These are phyloP conservation scores for Dynastes tityus DNA, from an alignment of 2,888 invertebrate genomes.

Conservation along the genomic window DNA sequence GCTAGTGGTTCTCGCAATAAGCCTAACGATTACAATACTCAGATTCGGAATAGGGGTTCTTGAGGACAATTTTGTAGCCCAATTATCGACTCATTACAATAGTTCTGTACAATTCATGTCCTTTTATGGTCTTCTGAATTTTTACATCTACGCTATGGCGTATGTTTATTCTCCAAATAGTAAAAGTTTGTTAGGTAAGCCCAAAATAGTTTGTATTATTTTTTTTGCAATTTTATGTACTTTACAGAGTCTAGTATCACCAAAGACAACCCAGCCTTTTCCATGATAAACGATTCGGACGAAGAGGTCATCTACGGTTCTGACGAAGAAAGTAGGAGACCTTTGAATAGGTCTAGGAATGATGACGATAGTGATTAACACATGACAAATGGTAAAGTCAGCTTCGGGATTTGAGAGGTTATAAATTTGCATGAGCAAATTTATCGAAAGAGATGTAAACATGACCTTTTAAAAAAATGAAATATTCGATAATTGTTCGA, in stretches of 20 bases:
- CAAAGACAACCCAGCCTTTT: conserved; percentile 97
- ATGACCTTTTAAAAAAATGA: no score
- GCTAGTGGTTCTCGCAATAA: conserved; percentile 84
- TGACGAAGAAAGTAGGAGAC: conserved; percentile 89
- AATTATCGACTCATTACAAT: conserved; percentile 88
- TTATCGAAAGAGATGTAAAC: no score
- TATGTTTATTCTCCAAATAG: conserved; percentile 93
- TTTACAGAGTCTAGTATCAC: conserved; percentile 88
- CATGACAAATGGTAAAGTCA: no score
- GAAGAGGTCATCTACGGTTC: conserved; percentile 97
- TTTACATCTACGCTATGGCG: conserved; percentile 94
- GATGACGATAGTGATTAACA: conserved; percentile 82
- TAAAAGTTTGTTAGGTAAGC: conserved; percentile 86
- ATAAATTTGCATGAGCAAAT: no score
- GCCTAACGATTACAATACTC: conserved; percentile 82
- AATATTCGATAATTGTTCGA: no score
- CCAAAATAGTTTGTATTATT: background rate
- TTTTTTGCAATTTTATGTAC: conserved; percentile 56
- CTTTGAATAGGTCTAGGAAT: conserved; percentile 81
- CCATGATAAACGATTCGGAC: conserved; percentile 98
- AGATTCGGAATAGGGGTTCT: conserved; percentile 92
- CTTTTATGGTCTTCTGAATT: conserved; percentile 93
- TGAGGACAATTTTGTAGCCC: conserved; percentile 95
- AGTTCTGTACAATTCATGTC: conserved; percentile 97
- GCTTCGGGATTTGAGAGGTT: no score